Conservation (phyloP, 2,888 invertebrate species). For the Lysandra coridon region DNA sequence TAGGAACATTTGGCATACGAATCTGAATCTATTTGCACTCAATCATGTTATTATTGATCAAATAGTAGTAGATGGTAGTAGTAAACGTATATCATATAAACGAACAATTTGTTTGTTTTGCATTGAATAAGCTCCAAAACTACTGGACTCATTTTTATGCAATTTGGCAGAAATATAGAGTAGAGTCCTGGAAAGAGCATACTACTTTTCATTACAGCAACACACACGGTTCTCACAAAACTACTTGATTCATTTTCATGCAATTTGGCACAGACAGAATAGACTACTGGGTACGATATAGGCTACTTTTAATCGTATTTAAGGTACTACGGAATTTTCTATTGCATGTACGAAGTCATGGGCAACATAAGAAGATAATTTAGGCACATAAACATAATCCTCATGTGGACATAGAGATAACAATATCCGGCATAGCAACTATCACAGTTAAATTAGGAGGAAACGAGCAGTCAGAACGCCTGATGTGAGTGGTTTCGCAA, state of each 20-base stretch:
- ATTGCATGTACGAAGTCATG: not conserved
- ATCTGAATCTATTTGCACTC: too few species aligned
- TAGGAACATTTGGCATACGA: too few species aligned
- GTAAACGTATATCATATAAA: not conserved
- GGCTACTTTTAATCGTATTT: not conserved
- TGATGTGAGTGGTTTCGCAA: not conserved
- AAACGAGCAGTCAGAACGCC: not conserved
- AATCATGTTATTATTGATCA: too few species aligned
- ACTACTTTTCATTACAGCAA: not conserved
- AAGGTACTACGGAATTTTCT: not conserved
- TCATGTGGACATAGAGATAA: slow-evolving; percentile 10
- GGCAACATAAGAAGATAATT: not conserved
- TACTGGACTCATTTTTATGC: too few species aligned
- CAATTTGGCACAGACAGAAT: not conserved
- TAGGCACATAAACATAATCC: not conserved
- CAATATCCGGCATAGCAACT: not conserved
- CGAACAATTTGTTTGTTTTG: not conserved
- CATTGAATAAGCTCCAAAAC: too few species aligned
- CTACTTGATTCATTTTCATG: too few species aligned
- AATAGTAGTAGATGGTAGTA: too few species aligned
- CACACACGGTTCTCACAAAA: not conserved
- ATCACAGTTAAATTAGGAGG: not conserved
- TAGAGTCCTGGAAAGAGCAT: too few species aligned
- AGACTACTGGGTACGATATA: not conserved
- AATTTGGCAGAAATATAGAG: too few species aligned